Base-by-base conservation (phyloP, 2,113 vertebrate species). In the Emberiza fucata region DNA sequence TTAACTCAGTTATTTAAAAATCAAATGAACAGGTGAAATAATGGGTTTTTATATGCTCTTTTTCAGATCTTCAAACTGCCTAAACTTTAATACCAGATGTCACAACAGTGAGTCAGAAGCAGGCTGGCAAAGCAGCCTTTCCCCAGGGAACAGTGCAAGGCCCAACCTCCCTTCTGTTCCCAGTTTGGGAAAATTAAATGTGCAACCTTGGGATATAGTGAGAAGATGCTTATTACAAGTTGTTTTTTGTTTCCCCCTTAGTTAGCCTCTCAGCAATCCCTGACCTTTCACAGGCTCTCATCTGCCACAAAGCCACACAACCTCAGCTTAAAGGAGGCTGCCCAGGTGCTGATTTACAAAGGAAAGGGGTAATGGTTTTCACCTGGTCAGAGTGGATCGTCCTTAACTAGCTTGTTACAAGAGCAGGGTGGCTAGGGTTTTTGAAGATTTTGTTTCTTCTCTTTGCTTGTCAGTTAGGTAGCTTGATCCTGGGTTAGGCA, bases 51-150 rank as follows among this genome's bases (percentile, higher is more conserved):
- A 54, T 95, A 82, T 72, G 57, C 75, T 95, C 35, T 76, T 1
- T 95, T 96, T 56, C 40, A n/a, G 37, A 85, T 91, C 70, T 79
- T 92, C 88, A 88, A 93, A 78, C 53, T 72, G 68, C 68, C 59
- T 56, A 60, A 92, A 80, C 88, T 88, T 94, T 93, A 92, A 92
- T 83, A 81, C 24, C 3, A 33, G 60, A 17, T 96, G 93, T 94
- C 94, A 96, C 86, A 96, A 96, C 88, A 96, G 76, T 96, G 96
- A 97, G 93, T 96, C 94, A 96, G 82, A 94, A 56, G 31, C 79
- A 95, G 79, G 68, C 66, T 97, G 85, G 51, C 68, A 90, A 83
- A 90, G 66, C 90, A 92, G 86, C 76, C 69, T 71, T 88, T 92
- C 88, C 82, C 60, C 1, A 0, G 63, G 39, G 76, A 95, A 61